phyloP scores from a whole-genome alignment of 2,797 vertebrate species.

The Malurus leucopterus region DNA sequence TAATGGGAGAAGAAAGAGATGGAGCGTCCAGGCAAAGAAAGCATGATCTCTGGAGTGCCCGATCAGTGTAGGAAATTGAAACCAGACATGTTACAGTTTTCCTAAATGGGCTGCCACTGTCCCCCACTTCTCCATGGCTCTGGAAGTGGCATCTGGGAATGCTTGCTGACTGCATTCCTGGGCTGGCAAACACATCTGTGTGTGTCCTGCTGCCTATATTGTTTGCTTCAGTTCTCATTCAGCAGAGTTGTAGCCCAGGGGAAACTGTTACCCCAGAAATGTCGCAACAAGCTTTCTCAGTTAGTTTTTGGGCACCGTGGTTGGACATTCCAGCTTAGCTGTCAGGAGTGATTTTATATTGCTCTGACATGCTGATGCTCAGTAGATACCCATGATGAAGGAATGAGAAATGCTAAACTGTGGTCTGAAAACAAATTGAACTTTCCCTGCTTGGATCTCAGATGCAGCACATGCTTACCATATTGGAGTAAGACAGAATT shows the following conservation, averaged over 20 bases:
- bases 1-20: slow-evolving; percentile 27
- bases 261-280: slow-evolving; percentile 63
- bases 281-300: slow-evolving; percentile 35
- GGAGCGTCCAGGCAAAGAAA: not conserved
- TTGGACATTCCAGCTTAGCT: slow-evolving; percentile 47
- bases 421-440: not conserved
- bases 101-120: slow-evolving; percentile 33
- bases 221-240: slow-evolving; percentile 62
- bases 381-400: not conserved
- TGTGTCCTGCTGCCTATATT: slow-evolving; percentile 55
- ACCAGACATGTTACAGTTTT: slow-evolving; percentile 27
- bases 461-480: not conserved
- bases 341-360: slow-evolving; percentile 46
- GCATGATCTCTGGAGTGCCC: not conserved
- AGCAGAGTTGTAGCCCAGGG: slow-evolving; percentile 46
- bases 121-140: not conserved
- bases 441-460: not conserved
- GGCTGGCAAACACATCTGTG: slow-evolving; percentile 20
- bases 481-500: not conserved
- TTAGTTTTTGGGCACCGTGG: not conserved
- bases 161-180: slow-evolving; percentile 23
- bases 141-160: slow-evolving; percentile 36
- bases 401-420: not conserved
- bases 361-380: not conserved
- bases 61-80: slow-evolving; percentile 22